phyloP scores from a whole-genome alignment of 2,113 vertebrate genomes.

The Scomber colias region DNA sequence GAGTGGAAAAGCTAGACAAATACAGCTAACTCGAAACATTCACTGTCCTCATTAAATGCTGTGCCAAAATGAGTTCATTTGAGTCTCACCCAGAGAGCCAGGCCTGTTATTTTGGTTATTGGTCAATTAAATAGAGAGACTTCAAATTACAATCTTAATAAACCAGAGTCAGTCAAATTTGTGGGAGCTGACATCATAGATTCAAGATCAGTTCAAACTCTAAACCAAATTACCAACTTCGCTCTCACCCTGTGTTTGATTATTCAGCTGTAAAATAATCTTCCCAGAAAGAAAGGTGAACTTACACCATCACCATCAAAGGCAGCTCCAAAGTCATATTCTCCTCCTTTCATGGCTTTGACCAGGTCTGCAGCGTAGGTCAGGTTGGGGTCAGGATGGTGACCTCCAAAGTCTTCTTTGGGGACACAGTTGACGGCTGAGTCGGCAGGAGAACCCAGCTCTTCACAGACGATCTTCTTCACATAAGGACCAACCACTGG shows the following conservation, averaged over 20 bases:
- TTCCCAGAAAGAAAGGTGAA: constrained; percentile 2
- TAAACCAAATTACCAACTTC: background rate
- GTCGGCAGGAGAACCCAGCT: constrained; percentile 93
- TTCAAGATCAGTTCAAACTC: constrained; percentile 2
- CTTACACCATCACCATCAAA: constrained; percentile 98
- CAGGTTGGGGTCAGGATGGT: constrained; percentile 98
- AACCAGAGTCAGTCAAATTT: constrained; percentile 24
- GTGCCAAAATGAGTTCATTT: constrained; percentile 16
- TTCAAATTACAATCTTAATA: constrained; percentile 6
- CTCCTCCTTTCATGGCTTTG: constrained; percentile 94
- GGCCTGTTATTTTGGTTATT: constrained; percentile 2
- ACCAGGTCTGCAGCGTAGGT: constrained; percentile 97
- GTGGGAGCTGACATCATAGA: constrained; percentile 33
- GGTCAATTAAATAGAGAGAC: constrained; percentile 5
- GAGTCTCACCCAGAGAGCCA: background rate
- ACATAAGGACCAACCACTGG: constrained; percentile 97
- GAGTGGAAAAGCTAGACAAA: background rate
- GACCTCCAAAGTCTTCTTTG: constrained; percentile 96
- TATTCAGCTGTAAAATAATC: background rate
- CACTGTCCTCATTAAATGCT: constrained; percentile 15
- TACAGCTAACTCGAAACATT: constrained; percentile 14
- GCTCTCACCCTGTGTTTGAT: background rate
- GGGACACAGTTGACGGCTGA: constrained; percentile 95
- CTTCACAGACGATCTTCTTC: constrained; percentile 97
- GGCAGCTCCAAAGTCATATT: constrained; percentile 96